A percentile compares a stretch with the other conserved stretches of the same genome.
These are phyloP conservation scores for Drosophila recens DNA, from an alignment of 2,888 invertebrate species.

Conservation along the genomic window DNA sequence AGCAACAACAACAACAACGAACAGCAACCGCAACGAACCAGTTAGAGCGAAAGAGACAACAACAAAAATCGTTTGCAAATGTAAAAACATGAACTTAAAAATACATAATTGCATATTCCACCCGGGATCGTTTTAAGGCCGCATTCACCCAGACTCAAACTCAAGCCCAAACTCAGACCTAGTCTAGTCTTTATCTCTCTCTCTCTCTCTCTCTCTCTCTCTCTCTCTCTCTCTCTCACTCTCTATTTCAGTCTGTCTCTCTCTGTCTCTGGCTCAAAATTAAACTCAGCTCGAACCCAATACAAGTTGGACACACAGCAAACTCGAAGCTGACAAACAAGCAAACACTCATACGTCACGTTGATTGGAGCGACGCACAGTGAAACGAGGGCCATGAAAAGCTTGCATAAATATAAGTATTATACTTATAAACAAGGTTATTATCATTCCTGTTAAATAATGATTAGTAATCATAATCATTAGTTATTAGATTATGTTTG, in stretches of 20 bases:
- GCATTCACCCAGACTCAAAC: conserved; percentile 27
- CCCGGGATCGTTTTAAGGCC: conserved; percentile 51
- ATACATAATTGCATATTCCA: conserved; percentile 81
- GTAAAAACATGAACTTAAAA: conserved; percentile 80
- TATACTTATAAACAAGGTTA: background rate
- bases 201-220: background rate
- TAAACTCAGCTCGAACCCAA: conserved; percentile 40
- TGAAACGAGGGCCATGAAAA: conserved; percentile 22
- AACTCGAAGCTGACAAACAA: conserved; percentile 69
- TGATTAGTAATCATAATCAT: too few species aligned
- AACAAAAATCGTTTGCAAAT: conserved; percentile 53
- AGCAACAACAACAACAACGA: conserved; percentile 26
- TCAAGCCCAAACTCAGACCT: conserved; percentile 26
- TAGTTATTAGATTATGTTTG: too few species aligned
- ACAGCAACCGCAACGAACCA: conserved; percentile 35
- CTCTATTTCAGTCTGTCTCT: background rate
- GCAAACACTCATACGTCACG: conserved; percentile 77
- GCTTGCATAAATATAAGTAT: background rate
- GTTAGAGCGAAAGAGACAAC: conserved; percentile 5
- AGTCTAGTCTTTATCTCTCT: conserved; percentile 1
- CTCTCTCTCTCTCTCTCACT: background rate
- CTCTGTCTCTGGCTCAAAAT: conserved; percentile 28
- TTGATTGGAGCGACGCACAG: conserved; percentile 65
- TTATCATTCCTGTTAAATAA: too few species aligned
- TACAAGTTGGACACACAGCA: conserved; percentile 59